These are phyloP conservation scores for Gorsachius goisagi DNA, from an alignment of 2,113 vertebrate genomes.

Conservation along the genomic window DNA sequence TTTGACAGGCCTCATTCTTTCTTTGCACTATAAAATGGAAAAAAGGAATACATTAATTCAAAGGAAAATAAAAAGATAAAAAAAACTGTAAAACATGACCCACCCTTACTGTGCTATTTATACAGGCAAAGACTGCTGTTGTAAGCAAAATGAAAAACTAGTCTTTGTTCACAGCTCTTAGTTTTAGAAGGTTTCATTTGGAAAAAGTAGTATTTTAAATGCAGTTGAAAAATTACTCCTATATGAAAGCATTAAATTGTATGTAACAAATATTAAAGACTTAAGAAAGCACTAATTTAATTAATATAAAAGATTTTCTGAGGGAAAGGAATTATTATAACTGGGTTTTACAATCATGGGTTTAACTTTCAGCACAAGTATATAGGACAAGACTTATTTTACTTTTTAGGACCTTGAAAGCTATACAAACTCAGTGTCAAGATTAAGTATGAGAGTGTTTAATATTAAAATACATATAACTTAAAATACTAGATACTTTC, in stretches of 20 bases:
- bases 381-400: too few relatives aligned
- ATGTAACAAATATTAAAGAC: neutral
- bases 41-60: conserved; percentile 16
- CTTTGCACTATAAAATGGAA: conserved; percentile 87
- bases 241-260: conserved; percentile 27
- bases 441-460: neutral
- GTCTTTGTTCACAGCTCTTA: neutral
- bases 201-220: conserved; percentile 27
- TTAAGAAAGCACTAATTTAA: neutral
- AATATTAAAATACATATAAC: neutral
- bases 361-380: conserved; percentile 4
- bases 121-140: neutral
- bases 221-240: conserved; percentile 5
- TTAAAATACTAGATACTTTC: neutral
- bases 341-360: neutral
- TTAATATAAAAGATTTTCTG: neutral
- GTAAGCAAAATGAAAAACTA: conserved; percentile 1
- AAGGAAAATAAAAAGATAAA: neutral
- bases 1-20: conserved; percentile 96
- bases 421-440: neutral
- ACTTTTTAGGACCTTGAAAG: neutral
- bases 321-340: conserved; percentile 4
- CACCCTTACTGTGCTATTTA: neutral
- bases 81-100: neutral
- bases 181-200: conserved; percentile 9